Conservation (phyloP, 2,888 invertebrate species). For the Platycheirus rosarum region DNA sequence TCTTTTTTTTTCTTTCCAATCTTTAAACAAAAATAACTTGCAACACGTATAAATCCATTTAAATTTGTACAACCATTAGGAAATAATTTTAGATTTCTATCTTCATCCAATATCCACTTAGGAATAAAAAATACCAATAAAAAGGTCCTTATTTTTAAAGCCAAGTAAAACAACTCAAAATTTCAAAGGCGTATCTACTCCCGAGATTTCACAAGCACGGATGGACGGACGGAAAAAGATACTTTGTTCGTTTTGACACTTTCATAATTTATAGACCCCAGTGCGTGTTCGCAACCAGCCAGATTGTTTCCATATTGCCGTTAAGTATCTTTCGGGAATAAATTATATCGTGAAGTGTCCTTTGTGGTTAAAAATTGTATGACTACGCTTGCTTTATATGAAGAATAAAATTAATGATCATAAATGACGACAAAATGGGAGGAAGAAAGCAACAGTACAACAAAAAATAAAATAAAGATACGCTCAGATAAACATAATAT, state of each 20-base stretch:
- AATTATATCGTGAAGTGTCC: slow-evolving; percentile 41
- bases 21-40: no score
- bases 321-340: slow-evolving; percentile 29
- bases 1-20: no score
- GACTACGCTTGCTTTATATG: slow-evolving; percentile 44
- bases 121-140: no score
- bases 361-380: slow-evolving; percentile 61
- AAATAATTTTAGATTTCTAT: no score
- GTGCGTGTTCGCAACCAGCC: slow-evolving; percentile 12
- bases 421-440: slow-evolving; percentile 55
- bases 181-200: no score
- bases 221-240: slow-evolving; percentile 7
- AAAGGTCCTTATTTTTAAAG: no score
- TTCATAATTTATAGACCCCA: slow-evolving; percentile 55
- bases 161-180: no score
- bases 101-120: no score
- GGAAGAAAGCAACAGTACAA: slow-evolving; percentile 6
- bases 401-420: slow-evolving; percentile 64
- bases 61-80: no score
- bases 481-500: neutral
- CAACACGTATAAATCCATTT: no score
- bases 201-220: no score
- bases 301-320: slow-evolving; percentile 24
- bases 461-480: neutral
- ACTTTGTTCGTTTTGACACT: slow-evolving; percentile 55